Evolutionary conservation across 30 jellyfish, hydroid and myxozoan species (phyloP).

Genomic region (Chrysaora quinquecirrha): DNA sequence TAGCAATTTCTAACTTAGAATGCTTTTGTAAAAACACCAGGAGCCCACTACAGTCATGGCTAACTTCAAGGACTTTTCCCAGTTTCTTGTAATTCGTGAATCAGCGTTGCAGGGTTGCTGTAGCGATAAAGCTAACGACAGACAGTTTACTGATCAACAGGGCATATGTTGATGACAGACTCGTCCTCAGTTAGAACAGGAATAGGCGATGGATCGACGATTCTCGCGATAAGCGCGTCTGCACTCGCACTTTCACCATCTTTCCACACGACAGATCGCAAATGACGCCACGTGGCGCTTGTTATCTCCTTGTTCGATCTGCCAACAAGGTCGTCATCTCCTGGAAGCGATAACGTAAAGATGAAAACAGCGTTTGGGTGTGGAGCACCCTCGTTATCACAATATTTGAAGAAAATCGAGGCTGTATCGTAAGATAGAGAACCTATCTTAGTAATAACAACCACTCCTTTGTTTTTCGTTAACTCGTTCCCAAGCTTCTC

Average conservation of each 20-base stretch:
- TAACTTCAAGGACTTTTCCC: too few species aligned
- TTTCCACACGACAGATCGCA: conserved; percentile 55
- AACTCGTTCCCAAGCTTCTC: background rate
- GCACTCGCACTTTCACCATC: conserved; percentile 34
- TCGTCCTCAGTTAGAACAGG: conserved; percentile 33
- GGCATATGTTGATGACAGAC: background rate
- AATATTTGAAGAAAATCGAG: conserved; percentile 50
- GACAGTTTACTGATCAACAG: background rate
- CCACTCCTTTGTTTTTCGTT: background rate
- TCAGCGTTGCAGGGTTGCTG: too few species aligned
- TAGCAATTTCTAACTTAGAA: too few species aligned
- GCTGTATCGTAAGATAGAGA: conserved; percentile 42
- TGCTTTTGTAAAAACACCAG: too few species aligned
- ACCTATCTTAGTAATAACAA: conserved; percentile 36
- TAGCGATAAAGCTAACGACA: too few species aligned
- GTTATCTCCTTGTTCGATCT: conserved; percentile 31
- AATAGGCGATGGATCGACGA: conserved; percentile 48
- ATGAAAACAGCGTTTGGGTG: conserved; percentile 53
- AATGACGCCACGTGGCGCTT: conserved; percentile 17
- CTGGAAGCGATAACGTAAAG: conserved; percentile 24
- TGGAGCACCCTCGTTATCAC: conserved; percentile 71
- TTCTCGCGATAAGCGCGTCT: conserved; percentile 57
- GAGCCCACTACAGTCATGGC: too few species aligned
- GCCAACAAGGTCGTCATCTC: background rate
- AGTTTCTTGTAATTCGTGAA: too few species aligned